These are phyloP conservation scores for Plutomurus gul DNA, from an alignment of 1,140 invertebrate genomes.

Conservation along the genomic window DNA sequence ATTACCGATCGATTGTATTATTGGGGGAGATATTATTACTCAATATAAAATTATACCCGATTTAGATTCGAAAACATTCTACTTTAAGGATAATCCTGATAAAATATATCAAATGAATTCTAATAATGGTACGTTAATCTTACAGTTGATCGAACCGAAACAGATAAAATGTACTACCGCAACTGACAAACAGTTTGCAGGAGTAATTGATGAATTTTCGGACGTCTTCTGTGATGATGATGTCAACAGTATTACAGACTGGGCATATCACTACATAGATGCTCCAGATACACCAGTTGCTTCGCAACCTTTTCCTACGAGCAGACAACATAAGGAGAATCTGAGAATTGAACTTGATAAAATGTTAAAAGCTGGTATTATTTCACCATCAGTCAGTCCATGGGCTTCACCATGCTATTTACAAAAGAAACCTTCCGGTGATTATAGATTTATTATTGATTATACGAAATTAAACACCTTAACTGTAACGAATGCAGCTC, in stretches of 20 bases:
- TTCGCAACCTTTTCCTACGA: background rate
- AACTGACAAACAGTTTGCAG: background rate
- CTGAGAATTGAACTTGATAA: conserved; percentile 31
- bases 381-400: conserved; percentile 6
- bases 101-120: background rate
- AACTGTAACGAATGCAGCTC: conserved; percentile 38
- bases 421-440: background rate
- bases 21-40: conserved; percentile 19
- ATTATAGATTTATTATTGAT: conserved; percentile 15
- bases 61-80: background rate
- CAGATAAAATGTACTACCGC: background rate
- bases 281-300: background rate
- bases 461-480: conserved; percentile 15
- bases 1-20: background rate
- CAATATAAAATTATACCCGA: background rate
- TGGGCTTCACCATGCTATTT: background rate
- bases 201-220: conserved; percentile 6
- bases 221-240: conserved; percentile 37
- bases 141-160: background rate
- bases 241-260: background rate
- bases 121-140: background rate
- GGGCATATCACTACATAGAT: conserved; percentile 42
- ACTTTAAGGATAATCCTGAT: background rate
- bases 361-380: conserved; percentile 28
- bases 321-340: background rate